Conservation (phyloP, 2,113 vertebrate species). For the Synodontis membranacea region DNA sequence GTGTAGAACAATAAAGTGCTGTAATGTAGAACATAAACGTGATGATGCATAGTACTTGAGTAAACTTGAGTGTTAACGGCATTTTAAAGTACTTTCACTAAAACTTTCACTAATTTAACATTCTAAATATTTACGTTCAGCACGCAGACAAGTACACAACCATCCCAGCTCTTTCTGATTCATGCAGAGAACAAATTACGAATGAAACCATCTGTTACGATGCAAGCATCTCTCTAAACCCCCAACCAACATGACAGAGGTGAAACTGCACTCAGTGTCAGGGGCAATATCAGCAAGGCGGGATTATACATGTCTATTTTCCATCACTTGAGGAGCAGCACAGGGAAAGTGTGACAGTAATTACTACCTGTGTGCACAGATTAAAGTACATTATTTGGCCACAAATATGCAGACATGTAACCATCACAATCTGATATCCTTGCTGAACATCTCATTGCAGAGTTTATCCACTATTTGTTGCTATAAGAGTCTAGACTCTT, state of each 20-base stretch:
- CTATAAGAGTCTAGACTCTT: background rate
- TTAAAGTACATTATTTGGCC: background rate
- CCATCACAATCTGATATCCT: background rate
- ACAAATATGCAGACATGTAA: background rate
- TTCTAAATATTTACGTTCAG: background rate
- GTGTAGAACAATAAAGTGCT: background rate
- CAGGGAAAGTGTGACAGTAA: conserved; percentile 47
- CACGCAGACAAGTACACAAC: background rate
- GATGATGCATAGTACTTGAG: background rate
- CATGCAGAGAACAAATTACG: background rate
- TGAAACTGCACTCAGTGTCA: background rate
- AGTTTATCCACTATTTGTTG: background rate
- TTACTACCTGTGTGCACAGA: conserved; percentile 12
- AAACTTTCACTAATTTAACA: background rate
- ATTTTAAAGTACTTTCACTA: background rate
- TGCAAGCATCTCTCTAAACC: background rate
- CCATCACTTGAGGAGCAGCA: background rate
- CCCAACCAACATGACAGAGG: background rate
- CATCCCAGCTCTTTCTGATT: background rate
- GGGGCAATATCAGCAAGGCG: conserved; percentile 10
- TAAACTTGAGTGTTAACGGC: background rate
- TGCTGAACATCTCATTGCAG: background rate
- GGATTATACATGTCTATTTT: conserved; percentile 1
- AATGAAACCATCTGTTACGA: background rate
- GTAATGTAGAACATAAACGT: too few relatives aligned